Evolutionary conservation across 2,888 invertebrate genomes (phyloP), one percentile per base, ranked within the genome.

Genomic region (Liodrosophila aerea): DNA sequence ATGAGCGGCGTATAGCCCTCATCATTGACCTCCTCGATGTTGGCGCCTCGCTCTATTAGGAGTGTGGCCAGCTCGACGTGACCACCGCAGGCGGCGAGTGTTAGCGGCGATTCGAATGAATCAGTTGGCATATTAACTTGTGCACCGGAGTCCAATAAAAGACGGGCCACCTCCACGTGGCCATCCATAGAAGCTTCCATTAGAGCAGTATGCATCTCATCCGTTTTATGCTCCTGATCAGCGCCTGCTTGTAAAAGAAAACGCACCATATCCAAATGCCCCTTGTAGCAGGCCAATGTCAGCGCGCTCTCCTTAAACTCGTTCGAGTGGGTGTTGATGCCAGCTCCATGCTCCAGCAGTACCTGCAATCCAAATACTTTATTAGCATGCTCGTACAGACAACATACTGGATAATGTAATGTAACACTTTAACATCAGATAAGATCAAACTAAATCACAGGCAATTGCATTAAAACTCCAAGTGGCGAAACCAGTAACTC

Each of bases 151-250:
- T 99, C 98, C 12, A 99, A 91, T 70, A 99, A 92, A 68, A 99
- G 92, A 77, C 97, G 92, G 7, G 98, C 98, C 43, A 99, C 99
- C 91, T 99, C 98, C 0, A 98, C 97, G 89, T 99, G 99, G 0
- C 99, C 99, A 90, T 99, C 99, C 99, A 99, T 99, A 62, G 98
- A 98, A 49, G 99, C 99, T 91, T 99, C 99, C 98, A 99, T 99
- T 39, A 99, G 92, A 39, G 99, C 99, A 18, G 99, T 99, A 91
- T 99, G 99, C 98, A 99, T 98, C 92, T 99, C 99, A 90, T 99
- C 98, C 7, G 98, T 98, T 92, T 98, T 98, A 92, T 98, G 98
- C 91, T 98, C 98, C 90, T 98, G 93, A 91, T 98, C 98, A 12
- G 98, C 98, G 64, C 98, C 98, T 43, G 98, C 98, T 85, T 96